Evolutionary conservation across 2,888 invertebrate species (phyloP).

Genomic region (Phengaris alcon): DNA sequence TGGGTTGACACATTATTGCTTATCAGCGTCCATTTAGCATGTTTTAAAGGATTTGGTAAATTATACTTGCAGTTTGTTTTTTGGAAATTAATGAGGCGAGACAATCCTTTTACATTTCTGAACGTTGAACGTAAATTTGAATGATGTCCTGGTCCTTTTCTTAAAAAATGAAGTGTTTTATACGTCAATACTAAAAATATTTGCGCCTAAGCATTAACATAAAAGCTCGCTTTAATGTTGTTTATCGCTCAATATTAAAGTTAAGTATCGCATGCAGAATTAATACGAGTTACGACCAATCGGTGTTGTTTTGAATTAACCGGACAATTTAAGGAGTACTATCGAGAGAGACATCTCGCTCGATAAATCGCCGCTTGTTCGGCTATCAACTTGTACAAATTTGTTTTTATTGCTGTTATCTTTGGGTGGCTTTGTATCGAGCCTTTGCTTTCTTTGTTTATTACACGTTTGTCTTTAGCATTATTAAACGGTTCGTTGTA

Average conservation of each 20-base stretch:
- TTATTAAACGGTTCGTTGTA: conserved; percentile 30
- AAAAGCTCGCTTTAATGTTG: conserved; percentile 20
- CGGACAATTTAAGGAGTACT: conserved; percentile 55
- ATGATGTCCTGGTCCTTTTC: not conserved
- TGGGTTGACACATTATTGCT: too few species aligned
- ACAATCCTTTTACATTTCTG: not conserved
- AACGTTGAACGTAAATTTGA: not conserved
- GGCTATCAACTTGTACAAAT: conserved; percentile 67
- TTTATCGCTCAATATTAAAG: conserved; percentile 26
- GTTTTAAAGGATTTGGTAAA: not conserved
- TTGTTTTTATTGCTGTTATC: conserved; percentile 71
- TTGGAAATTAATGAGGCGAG: not conserved
- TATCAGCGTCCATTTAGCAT: not conserved
- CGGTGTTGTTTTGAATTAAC: conserved; percentile 34
- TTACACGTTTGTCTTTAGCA: conserved; percentile 41
- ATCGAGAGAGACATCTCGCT: conserved; percentile 67
- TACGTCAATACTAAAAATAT: conserved; percentile 1
- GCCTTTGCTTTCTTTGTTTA: conserved; percentile 39
- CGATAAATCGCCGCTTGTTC: conserved; percentile 69
- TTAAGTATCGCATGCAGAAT: conserved; percentile 31
- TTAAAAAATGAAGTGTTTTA: conserved; percentile 7
- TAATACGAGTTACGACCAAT: conserved; percentile 32
- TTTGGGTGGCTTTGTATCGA: conserved; percentile 70
- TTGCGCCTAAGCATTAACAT: conserved; percentile 14
- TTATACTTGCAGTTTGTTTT: not conserved